phyloP scores from a whole-genome alignment of 2,113 vertebrate genomes.

The Corythoichthys intestinalis region DNA sequence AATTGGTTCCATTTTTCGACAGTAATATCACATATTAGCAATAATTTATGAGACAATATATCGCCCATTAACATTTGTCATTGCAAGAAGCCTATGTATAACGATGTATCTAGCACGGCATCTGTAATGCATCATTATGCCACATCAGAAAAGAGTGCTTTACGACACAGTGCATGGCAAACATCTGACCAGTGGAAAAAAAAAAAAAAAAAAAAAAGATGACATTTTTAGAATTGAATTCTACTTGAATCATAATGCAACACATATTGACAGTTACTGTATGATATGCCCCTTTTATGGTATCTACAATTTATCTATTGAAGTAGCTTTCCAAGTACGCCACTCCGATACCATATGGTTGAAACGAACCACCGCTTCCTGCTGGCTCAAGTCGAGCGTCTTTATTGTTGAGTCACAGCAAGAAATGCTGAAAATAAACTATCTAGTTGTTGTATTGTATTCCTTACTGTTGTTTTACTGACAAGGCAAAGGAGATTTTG shows the following conservation, averaged over 20 bases:
- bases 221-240: too few species aligned
- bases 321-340: not conserved
- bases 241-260: too few species aligned
- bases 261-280: not conserved
- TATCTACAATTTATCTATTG: not conserved
- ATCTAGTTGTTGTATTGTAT: not conserved
- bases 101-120: constrained; percentile 18
- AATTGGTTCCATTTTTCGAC: too few species aligned
- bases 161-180: not conserved
- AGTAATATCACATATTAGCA: too few species aligned
- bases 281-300: not conserved
- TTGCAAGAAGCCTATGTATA: too few species aligned
- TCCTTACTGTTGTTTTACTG: not conserved
- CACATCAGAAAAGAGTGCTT: not conserved
- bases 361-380: not conserved
- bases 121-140: constrained; percentile 12
- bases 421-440: not conserved
- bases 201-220: too few species aligned
- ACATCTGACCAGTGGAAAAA: not conserved
- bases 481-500: not conserved
- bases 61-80: too few species aligned
- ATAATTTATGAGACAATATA: too few species aligned
- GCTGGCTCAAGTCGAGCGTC: not conserved
- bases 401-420: not conserved
- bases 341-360: not conserved